Conservation (phyloP, 2,888 invertebrate genomes). For the Clusia tigrina region DNA sequence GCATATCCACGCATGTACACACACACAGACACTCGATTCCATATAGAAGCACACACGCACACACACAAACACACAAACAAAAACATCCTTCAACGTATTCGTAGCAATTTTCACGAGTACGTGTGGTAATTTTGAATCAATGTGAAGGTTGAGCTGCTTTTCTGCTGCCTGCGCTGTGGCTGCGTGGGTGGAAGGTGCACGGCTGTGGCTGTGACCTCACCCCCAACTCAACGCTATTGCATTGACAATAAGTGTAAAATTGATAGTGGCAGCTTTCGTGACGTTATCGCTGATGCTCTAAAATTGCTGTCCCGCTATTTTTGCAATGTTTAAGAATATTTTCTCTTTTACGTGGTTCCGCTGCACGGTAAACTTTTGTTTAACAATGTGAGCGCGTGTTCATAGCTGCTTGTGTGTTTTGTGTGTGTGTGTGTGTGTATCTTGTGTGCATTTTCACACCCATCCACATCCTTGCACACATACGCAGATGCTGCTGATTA, state of each 20-base stretch:
- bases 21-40: too few species aligned
- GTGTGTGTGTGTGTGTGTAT: background rate
- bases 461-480: background rate
- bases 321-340: conserved; percentile 3
- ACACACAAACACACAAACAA: too few species aligned
- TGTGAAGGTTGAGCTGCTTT: conserved; percentile 4
- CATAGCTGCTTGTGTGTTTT: too few species aligned
- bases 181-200: too few species aligned
- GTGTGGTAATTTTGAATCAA: conserved; percentile 7
- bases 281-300: background rate
- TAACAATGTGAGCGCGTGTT: too few species aligned
- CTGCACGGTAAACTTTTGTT: background rate
- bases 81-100: background rate
- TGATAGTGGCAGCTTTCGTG: background rate
- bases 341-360: background rate
- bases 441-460: background rate
- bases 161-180: too few species aligned
- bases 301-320: background rate
- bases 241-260: too few species aligned
- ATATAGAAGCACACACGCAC: too few species aligned
- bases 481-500: conserved; percentile 5
- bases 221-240: background rate
- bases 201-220: too few species aligned
- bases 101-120: conserved; percentile 8
- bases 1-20: too few species aligned